Base-by-base conservation (phyloP, 2,888 invertebrate genomes). In the Erebia ligea region DNA sequence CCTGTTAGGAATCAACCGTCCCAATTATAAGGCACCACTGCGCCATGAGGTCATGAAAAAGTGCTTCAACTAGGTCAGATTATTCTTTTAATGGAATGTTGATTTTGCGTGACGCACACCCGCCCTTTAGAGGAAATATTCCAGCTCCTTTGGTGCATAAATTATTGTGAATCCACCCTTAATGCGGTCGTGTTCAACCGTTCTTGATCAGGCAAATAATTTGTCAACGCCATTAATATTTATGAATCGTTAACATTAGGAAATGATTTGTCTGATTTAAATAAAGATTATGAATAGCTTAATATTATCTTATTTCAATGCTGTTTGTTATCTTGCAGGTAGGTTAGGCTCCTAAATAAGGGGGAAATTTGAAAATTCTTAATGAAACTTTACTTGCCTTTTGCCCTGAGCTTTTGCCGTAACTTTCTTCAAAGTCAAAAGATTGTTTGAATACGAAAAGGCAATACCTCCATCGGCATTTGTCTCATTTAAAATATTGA, bases 41-140 rank as follows among this genome's bases (percentile, higher is more conserved):
- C 34, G 19, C 6, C 34, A 11, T 4, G 15, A 45, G 21, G 1
- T 50, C 21, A 8, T 42, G 42, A 45, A 45, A 45, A 45, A n/a
- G 63, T 64, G 25, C 34, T 52, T 52, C 65, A 56, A 65, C 56
- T 65, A 15, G 65, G 56, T 54, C 65, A 56, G 40, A 54, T 65
- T 19, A 56, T 65, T 56, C 21, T 48, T 57, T 57, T 21, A 57
- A 67, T 79, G 83, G 90, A 91, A 92, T 91, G 91, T 85, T 76
- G 82, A 82, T 77, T 87, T 92, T 87, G 92, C 92, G 92, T 91
- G 91, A 89, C 89, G 84, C 67, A 75, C 79, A 78, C 77, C 62
- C 62, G 62, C 75, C 77, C 80, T 81, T 77, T 79, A 80, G 76
- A 81, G 82, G 82, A 80, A 82, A 81, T 85, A 85, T 87, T 86